Conservation (phyloP, 2,797 vertebrate species). For the Carapus acus region DNA sequence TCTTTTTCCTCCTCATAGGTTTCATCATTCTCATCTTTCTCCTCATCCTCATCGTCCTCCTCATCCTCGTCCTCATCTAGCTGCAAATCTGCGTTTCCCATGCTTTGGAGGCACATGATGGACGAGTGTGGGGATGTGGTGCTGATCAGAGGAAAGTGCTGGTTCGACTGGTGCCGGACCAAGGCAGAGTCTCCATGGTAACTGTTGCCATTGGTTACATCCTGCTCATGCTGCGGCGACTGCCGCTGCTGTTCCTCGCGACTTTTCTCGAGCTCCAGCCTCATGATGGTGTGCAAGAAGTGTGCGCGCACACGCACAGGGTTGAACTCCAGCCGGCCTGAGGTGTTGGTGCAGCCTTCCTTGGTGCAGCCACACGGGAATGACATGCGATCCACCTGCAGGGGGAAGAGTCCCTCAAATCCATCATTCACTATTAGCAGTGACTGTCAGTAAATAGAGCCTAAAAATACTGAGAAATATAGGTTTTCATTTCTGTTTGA, state of each 20-base stretch:
- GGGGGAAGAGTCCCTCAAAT: not conserved
- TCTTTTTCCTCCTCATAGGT: slow-evolving; percentile 66
- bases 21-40: slow-evolving; percentile 71
- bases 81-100: slow-evolving; percentile 32
- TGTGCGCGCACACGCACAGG: slow-evolving; percentile 92
- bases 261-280: slow-evolving; percentile 90
- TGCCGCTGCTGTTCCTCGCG: slow-evolving; percentile 77
- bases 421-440: too few relatives aligned
- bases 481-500: too few relatives aligned
- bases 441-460: too few relatives aligned
- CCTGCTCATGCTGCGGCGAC: slow-evolving; percentile 80
- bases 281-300: slow-evolving; percentile 98
- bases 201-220: slow-evolving; percentile 79
- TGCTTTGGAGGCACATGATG: slow-evolving; percentile 75
- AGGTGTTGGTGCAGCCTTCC: slow-evolving; percentile 88
- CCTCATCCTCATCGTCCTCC: slow-evolving; percentile 78
- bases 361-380: slow-evolving; percentile 94
- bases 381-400: slow-evolving; percentile 94
- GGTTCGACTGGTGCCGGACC: slow-evolving; percentile 66
- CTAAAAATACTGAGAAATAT: too few relatives aligned
- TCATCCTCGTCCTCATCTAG: slow-evolving; percentile 68
- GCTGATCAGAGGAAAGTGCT: slow-evolving; percentile 81
- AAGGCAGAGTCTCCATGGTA: slow-evolving; percentile 82
- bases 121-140: slow-evolving; percentile 72
- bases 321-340: slow-evolving; percentile 94